phyloP scores from a whole-genome alignment of 2,797 vertebrate species.

The Pseudochirops cupreus region DNA sequence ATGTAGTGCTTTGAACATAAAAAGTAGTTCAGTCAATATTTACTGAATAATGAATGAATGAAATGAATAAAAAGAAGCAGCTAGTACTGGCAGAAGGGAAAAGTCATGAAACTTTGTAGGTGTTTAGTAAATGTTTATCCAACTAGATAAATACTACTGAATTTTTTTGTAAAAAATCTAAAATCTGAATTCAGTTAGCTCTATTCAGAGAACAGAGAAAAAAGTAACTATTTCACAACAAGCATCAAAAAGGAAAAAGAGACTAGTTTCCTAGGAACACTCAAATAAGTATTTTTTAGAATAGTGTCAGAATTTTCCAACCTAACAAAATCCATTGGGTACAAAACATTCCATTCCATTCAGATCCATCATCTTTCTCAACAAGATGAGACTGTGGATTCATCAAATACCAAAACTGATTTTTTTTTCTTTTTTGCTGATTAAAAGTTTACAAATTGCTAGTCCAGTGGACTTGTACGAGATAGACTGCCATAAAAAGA shows the following conservation, averaged over 20 bases:
- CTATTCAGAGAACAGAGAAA: conserved; percentile 17
- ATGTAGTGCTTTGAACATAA: not conserved
- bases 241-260: conserved; percentile 42
- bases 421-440: not conserved
- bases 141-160: not conserved
- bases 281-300: conserved; percentile 52
- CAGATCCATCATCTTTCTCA: not conserved
- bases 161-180: conserved; percentile 4
- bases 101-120: not conserved
- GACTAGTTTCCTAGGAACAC: conserved; percentile 23
- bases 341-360: conserved; percentile 4
- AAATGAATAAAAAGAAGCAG: not conserved
- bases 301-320: conserved; percentile 41
- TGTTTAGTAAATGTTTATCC: not conserved
- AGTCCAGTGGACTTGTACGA: not conserved
- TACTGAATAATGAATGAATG: not conserved
- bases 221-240: conserved; percentile 39
- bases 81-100: not conserved
- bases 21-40: not conserved
- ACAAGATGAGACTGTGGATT: not conserved
- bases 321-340: conserved; percentile 42
- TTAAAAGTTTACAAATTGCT: not conserved
- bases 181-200: conserved; percentile 23
- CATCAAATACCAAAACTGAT: not conserved
- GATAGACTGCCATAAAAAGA: not conserved